Evolutionary conservation across 2,113 vertebrate species (phyloP).

Genomic region (Penelope pileata): DNA sequence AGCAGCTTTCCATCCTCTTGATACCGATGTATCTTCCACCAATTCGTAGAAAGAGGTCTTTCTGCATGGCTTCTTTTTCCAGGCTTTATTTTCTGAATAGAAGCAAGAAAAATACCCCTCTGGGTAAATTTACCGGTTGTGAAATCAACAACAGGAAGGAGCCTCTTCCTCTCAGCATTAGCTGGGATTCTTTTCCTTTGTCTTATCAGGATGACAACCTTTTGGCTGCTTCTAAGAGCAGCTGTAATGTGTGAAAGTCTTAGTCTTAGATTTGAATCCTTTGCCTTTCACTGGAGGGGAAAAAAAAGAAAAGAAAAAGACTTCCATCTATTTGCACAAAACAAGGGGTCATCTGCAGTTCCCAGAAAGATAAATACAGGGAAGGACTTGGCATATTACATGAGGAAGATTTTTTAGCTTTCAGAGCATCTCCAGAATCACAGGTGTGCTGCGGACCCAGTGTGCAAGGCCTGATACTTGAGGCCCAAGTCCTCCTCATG

Average conservation of each 20-base stretch:
- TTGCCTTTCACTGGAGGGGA: neutral
- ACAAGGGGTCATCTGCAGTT: neutral
- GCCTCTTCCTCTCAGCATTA: neutral
- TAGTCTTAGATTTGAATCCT: neutral
- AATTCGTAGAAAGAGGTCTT: neutral
- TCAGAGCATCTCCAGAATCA: neutral
- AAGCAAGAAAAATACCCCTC: neutral
- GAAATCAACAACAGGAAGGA: neutral
- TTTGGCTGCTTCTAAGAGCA: neutral
- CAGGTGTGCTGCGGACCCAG: neutral
- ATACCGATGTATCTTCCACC: accelerated
- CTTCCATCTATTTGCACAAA: neutral
- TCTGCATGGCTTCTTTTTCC: neutral
- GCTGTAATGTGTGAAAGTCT: neutral
- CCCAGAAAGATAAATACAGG: neutral
- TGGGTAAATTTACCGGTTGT: neutral
- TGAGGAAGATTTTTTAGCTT: neutral
- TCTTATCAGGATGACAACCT: neutral
- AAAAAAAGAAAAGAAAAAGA: neutral
- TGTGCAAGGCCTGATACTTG: neutral
- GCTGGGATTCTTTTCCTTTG: neutral
- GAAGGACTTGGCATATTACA: neutral
- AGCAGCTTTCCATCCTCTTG: neutral
- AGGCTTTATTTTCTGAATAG: neutral
- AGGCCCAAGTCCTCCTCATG: neutral